phyloP scores from a whole-genome alignment of 2,888 invertebrate genomes.

The Mellilla xanthometata region DNA sequence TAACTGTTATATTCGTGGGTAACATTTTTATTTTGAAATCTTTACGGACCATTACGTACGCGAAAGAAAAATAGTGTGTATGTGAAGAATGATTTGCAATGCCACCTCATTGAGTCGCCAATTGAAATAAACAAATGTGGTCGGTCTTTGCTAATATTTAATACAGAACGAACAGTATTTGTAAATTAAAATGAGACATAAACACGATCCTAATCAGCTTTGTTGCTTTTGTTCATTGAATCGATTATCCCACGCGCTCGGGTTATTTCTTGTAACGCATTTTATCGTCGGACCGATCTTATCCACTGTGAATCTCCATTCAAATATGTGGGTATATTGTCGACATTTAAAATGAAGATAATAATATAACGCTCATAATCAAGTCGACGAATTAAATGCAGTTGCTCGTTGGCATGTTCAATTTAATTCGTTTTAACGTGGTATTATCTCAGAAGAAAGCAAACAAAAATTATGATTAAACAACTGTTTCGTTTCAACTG shows the following conservation, averaged over 20 bases:
- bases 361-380: slow-evolving; percentile 23
- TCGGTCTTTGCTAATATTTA: slow-evolving; percentile 18
- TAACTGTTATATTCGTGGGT: slow-evolving; percentile 52
- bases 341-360: slow-evolving; percentile 21
- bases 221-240: slow-evolving; percentile 61
- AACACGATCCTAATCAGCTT: slow-evolving; percentile 52
- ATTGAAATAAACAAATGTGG: slow-evolving; percentile 24
- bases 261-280: slow-evolving; percentile 53
- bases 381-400: slow-evolving; percentile 21
- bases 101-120: slow-evolving; percentile 9
- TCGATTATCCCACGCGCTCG: slow-evolving; percentile 62
- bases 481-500: slow-evolving; percentile 23
- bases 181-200: slow-evolving; percentile 48
- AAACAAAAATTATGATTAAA: slow-evolving; percentile 28
- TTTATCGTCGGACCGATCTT: slow-evolving; percentile 51
- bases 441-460: background rate
- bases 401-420: too few relatives aligned
- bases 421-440: too few relatives aligned
- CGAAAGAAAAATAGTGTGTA: slow-evolving; percentile 18
- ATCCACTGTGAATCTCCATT: slow-evolving; percentile 52
- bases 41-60: slow-evolving; percentile 24
- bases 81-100: slow-evolving; percentile 1
- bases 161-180: slow-evolving; percentile 32
- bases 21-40: slow-evolving; percentile 37
- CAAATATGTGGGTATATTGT: slow-evolving; percentile 34